Evolutionary conservation across 2,113 vertebrate genomes (phyloP), one percentile per base, ranked within the genome.

Genomic region (Cheirogaleus medius): DNA sequence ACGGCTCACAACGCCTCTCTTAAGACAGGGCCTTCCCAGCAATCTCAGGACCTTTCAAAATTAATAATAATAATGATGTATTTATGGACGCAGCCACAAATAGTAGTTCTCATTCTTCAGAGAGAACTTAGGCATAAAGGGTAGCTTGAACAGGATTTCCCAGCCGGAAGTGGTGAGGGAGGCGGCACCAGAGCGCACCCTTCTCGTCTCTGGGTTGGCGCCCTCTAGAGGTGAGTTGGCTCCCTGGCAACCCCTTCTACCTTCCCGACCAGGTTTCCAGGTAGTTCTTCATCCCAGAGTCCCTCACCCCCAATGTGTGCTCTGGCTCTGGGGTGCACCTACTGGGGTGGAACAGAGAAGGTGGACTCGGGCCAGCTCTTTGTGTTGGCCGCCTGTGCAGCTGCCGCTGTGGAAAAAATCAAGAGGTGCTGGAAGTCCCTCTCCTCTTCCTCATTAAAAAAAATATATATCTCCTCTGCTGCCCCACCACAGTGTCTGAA

Each of bases 111-210:
- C 25, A n/a, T 42, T 84, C 37, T 6, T 64, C 4, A 49, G 69
- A 87, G 94, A 64, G 83, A 84, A n/a, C 15, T 4, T 83, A 78
- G 8, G 21, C 39, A 29, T 2, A 27, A 77, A 12, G 23, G 8
- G 23, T 29, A 21, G 20, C 56, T 73, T 73, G 69, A 80, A n/a
- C 5, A 86, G 68, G 84, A 83, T 89, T 77, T 89, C 78, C 39
- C 12, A 74, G n/a, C 8, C 2, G 7, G 74, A 34, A 91, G 82
- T 2, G n/a, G 32, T 18, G 27, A 18, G 2, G 9, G 21, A 2
- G 27, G 13, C 29, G 32, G 27, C 11, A 17, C 6, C 0, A 0
- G 58, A 81, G 23, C 3, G 9, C 13, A 15, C 0, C 7, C 34
- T 73, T 3, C 3, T 23, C 34, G 14, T 7, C 9, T 23, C 92